These are phyloP conservation scores for Dasyornis broadbenti DNA, from an alignment of 2,113 vertebrate species.

Conservation along the genomic window DNA sequence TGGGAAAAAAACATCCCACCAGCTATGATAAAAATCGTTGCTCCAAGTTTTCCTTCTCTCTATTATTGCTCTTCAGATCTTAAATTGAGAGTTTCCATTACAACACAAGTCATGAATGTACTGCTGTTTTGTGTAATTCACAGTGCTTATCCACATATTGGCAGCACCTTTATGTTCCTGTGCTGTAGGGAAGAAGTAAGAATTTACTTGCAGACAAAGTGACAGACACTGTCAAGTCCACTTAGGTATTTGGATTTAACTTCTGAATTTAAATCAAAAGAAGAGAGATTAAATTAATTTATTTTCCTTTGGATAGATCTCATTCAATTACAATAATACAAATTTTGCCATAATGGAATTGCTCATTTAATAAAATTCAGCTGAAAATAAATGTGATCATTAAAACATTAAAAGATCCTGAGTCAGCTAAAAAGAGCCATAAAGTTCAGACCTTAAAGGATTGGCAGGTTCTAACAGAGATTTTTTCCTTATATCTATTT, in stretches of 20 bases:
- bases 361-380: background rate
- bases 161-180: background rate
- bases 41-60: background rate
- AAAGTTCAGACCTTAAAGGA: background rate
- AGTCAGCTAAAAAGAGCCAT: background rate
- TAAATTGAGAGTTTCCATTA: constrained; percentile 1
- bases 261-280: background rate
- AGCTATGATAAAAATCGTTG: background rate
- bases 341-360: background rate
- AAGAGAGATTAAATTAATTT: background rate
- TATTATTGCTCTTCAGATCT: background rate
- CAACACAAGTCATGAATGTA: background rate
- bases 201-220: background rate
- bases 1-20: background rate
- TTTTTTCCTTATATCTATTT: background rate
- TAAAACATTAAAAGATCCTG: background rate
- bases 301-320: background rate
- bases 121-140: background rate
- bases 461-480: background rate
- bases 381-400: background rate
- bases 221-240: background rate
- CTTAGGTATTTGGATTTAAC: background rate
- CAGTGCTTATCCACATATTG: background rate
- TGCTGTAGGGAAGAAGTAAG: background rate
- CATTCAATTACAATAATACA: background rate